Conservation (phyloP, 2,797 vertebrate species). For the Carapus acus region DNA sequence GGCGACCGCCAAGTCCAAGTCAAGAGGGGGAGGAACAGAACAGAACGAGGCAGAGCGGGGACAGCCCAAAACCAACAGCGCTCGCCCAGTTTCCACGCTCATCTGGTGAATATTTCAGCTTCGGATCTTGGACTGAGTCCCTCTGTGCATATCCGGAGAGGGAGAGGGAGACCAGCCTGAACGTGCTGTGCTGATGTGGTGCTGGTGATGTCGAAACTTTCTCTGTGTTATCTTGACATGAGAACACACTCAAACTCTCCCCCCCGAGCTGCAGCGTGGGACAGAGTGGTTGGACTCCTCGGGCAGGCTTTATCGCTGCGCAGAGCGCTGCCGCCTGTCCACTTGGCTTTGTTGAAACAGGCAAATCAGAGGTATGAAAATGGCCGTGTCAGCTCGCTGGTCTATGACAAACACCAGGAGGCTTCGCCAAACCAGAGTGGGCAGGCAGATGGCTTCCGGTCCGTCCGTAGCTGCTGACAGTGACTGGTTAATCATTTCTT, state of each 20-base stretch:
- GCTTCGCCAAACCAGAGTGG: too few relatives aligned
- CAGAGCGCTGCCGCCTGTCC: conserved; percentile 13
- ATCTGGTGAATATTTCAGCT: conserved; percentile 6
- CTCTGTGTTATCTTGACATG: conserved; percentile 16
- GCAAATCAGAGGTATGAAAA: conserved; percentile 55
- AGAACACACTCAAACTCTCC: conserved; percentile 2
- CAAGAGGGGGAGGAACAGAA: conserved; percentile 21
- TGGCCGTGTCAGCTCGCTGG: conserved; percentile 41
- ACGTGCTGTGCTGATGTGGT: conserved; percentile 3
- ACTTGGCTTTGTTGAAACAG: conserved; percentile 48
- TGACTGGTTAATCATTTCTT: conserved; percentile 4
- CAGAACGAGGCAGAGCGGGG: neutral
- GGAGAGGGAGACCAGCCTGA: conserved; percentile 4
- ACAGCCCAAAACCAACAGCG: conserved; percentile 18
- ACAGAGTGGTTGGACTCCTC: too few relatives aligned
- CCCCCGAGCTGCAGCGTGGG: conserved; percentile 16
- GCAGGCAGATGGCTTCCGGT: conserved; percentile 34
- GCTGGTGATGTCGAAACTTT: neutral
- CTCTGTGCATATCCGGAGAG: neutral
- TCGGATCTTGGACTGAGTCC: conserved; percentile 7
- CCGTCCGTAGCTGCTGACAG: conserved; percentile 10
- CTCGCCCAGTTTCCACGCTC: conserved; percentile 18
- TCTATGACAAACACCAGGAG: too few relatives aligned
- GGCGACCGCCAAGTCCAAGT: conserved; percentile 32
- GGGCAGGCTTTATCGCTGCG: too few relatives aligned